A percentile compares a stretch with the other conserved stretches of the same genome.
Evolutionary conservation across 2,113 vertebrate genomes (phyloP).

Genomic region (Lophotis ruficrista): DNA sequence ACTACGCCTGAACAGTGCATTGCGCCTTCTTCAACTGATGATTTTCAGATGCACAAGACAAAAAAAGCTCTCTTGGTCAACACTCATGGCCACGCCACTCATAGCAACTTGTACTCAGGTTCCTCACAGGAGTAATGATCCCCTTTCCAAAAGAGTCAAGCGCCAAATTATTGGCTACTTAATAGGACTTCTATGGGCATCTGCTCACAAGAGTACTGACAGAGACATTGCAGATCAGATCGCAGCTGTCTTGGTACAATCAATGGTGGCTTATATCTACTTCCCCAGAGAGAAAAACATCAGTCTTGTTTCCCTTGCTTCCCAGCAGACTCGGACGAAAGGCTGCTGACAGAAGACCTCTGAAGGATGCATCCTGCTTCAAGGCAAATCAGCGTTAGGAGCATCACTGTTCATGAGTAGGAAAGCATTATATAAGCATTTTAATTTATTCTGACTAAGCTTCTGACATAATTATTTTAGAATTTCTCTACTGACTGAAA

Average conservation of each 20-base stretch:
- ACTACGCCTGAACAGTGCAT: neutral
- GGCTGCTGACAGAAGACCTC: neutral
- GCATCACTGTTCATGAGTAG: neutral
- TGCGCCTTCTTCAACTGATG: neutral
- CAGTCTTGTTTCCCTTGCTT: neutral
- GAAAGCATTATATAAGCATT: neutral
- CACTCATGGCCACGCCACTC: neutral
- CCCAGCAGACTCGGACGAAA: neutral
- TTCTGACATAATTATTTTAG: neutral
- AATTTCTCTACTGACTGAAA: neutral
- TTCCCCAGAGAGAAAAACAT: neutral
- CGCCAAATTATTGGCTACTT: neutral
- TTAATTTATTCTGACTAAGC: neutral
- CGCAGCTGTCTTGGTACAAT: neutral
- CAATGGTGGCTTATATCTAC: neutral
- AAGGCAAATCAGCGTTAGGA: neutral
- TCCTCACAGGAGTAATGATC: neutral
- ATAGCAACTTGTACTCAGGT: neutral
- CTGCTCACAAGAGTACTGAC: neutral
- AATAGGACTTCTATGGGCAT: neutral
- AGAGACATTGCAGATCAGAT: neutral
- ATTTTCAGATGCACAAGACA: neutral
- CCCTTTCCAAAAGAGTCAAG: neutral
- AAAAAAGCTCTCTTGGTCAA: neutral
- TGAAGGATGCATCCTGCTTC: neutral